phyloP scores from a whole-genome alignment of 2,113 vertebrate genomes.

The Eubucco bourcierii region DNA sequence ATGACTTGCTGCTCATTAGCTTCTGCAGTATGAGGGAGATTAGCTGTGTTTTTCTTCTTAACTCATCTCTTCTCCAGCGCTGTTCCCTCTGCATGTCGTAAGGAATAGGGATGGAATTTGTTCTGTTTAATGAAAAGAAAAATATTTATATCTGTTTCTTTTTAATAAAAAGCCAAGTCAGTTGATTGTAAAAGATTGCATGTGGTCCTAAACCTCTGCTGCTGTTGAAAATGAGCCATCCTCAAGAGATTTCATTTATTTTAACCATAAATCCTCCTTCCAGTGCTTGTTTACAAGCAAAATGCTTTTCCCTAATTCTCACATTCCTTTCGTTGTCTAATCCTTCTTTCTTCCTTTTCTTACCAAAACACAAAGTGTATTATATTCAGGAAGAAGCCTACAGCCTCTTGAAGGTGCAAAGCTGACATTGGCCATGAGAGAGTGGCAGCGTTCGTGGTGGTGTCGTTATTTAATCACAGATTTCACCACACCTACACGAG shows the following conservation, averaged over 20 bases:
- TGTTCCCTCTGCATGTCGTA: slow-evolving; percentile 4
- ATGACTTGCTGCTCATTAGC: not conserved
- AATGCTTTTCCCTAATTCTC: slow-evolving; percentile 59
- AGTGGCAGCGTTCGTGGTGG: not conserved
- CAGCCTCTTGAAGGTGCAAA: slow-evolving; percentile 21
- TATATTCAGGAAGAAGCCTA: slow-evolving; percentile 25
- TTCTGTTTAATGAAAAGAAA: slow-evolving; percentile 65
- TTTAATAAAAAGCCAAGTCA: slow-evolving; percentile 50
- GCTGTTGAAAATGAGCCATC: slow-evolving; percentile 44
- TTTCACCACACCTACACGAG: fast-evolving
- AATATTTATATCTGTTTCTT: slow-evolving; percentile 66
- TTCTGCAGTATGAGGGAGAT: not conserved
- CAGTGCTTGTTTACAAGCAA: slow-evolving; percentile 47
- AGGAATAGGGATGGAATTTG: slow-evolving; percentile 41
- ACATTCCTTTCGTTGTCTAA: slow-evolving; percentile 55
- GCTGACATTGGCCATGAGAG: not conserved
- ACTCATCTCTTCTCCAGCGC: not conserved
- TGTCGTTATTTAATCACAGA: not conserved
- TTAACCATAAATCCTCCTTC: slow-evolving; percentile 48
- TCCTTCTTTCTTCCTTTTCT: slow-evolving; percentile 34
- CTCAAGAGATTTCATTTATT: slow-evolving; percentile 34
- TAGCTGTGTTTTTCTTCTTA: not conserved
- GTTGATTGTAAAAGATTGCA: slow-evolving; percentile 44
- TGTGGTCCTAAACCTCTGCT: slow-evolving; percentile 15
- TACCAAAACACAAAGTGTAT: slow-evolving; percentile 27